A percentile compares a stretch with the other conserved stretches of the same genome.
phyloP scores from a whole-genome alignment of 2,113 vertebrate species.

The Lepisosteus oculatus region DNA sequence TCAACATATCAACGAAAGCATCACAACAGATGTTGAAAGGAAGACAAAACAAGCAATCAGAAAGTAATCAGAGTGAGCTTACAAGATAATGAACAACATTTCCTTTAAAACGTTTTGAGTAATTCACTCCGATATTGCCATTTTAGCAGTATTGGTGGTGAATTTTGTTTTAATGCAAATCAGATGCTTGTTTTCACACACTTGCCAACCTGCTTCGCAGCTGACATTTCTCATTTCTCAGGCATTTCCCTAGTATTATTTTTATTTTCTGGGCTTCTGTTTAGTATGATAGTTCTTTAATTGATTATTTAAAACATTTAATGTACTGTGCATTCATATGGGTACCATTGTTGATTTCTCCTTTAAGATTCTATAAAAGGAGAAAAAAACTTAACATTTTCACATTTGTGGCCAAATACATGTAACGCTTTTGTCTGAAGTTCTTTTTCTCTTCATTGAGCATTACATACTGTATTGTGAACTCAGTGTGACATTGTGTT shows the following conservation, averaged over 20 bases:
- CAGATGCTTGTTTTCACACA: background rate
- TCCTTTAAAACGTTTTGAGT: too few relatives aligned
- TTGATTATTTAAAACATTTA: too few relatives aligned
- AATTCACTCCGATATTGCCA: too few relatives aligned
- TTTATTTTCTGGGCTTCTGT: background rate
- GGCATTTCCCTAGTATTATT: constrained; percentile 7
- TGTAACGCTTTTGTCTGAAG: too few relatives aligned
- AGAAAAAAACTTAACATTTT: background rate
- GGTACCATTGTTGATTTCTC: background rate
- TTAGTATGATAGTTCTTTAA: background rate
- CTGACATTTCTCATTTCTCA: background rate
- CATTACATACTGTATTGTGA: background rate
- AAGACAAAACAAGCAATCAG: too few relatives aligned
- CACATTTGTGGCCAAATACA: too few relatives aligned
- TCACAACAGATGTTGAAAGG: too few relatives aligned
- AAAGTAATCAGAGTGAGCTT: too few relatives aligned
- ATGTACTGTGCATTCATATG: background rate
- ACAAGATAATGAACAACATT: too few relatives aligned
- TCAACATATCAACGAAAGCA: too few relatives aligned
- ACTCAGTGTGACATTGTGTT: background rate
- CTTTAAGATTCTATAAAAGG: background rate
- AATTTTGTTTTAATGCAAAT: background rate
- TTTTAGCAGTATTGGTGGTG: too few relatives aligned
- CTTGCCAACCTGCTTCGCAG: background rate
- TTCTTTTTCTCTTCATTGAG: background rate